A percentile compares a stretch with the other conserved stretches of the same genome.
Evolutionary conservation across 2,797 vertebrate genomes (phyloP).

Genomic region (Carcharodon carcharias): DNA sequence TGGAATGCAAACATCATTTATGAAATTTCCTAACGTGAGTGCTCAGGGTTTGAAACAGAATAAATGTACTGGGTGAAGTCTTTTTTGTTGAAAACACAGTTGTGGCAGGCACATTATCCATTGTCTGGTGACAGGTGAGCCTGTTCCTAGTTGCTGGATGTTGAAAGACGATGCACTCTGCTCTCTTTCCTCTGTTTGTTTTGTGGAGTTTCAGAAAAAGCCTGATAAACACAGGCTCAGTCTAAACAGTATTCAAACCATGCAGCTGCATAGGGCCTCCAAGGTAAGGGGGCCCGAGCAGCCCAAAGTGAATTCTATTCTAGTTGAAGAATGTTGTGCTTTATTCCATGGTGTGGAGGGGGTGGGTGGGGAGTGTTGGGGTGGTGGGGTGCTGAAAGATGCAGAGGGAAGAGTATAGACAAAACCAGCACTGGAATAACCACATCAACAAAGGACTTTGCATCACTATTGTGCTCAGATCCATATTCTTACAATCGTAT

Average conservation of each 20-base stretch:
- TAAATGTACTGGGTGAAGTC: background rate
- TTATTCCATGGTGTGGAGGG: background rate
- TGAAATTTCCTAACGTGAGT: conserved; percentile 2
- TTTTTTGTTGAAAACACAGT: conserved; percentile 9
- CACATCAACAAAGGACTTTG: background rate
- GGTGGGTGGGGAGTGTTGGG: too few relatives aligned
- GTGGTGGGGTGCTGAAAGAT: background rate
- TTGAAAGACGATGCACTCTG: conserved; percentile 21
- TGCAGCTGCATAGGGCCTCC: background rate
- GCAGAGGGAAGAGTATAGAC: background rate
- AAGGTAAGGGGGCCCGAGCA: too few relatives aligned
- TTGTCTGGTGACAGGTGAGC: background rate
- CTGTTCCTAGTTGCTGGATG: background rate
- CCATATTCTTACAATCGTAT: background rate
- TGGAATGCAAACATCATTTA: conserved; percentile 20
- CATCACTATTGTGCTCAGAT: background rate
- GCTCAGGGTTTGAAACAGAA: background rate
- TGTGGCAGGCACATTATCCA: background rate
- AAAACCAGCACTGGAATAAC: background rate
- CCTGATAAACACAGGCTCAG: background rate
- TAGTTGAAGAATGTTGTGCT: background rate
- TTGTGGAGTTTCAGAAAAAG: conserved; percentile 8
- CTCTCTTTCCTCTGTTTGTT: conserved; percentile 26
- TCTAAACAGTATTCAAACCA: background rate
- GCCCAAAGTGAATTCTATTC: background rate